phyloP scores from a whole-genome alignment of 2,113 vertebrate species.

The Laticauda colubrina region DNA sequence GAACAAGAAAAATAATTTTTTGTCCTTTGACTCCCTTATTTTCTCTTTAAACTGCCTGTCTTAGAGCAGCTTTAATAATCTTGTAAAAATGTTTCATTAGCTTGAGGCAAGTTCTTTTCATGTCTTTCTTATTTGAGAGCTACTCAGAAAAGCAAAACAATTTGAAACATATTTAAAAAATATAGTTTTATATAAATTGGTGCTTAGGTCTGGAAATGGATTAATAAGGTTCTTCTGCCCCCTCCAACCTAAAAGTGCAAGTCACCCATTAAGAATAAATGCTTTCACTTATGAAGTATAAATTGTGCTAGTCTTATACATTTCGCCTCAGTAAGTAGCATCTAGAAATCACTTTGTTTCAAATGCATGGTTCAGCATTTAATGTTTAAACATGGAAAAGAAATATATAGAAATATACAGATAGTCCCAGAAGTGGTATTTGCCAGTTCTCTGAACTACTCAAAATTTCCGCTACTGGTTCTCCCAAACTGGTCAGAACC shows the following conservation, averaged over 20 bases:
- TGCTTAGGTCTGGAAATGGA: background rate
- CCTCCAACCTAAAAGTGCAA: no score
- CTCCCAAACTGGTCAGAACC: no score
- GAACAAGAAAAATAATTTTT: conserved; percentile 4
- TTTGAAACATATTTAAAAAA: background rate
- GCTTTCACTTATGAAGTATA: background rate
- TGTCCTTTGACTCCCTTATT: conserved; percentile 11
- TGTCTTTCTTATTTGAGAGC: conserved; percentile 1
- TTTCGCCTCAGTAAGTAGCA: background rate
- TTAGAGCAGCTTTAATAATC: conserved; percentile 13
- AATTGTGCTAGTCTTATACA: background rate
- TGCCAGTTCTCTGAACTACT: no score
- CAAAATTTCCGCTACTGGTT: no score
- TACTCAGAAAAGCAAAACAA: background rate
- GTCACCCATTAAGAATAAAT: background rate
- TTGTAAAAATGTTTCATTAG: conserved; percentile 30
- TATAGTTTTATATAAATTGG: background rate
- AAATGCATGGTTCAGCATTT: background rate
- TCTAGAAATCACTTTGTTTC: background rate
- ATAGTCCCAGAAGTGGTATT: background rate
- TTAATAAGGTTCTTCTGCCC: background rate
- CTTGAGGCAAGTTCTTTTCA: conserved; percentile 14
- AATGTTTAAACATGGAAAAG: background rate
- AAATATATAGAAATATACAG: background rate
- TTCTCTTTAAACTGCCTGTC: conserved; percentile 10